phyloP scores from a whole-genome alignment of 92 coral and sea anemone species.

The Palythoa heliodiscus region DNA sequence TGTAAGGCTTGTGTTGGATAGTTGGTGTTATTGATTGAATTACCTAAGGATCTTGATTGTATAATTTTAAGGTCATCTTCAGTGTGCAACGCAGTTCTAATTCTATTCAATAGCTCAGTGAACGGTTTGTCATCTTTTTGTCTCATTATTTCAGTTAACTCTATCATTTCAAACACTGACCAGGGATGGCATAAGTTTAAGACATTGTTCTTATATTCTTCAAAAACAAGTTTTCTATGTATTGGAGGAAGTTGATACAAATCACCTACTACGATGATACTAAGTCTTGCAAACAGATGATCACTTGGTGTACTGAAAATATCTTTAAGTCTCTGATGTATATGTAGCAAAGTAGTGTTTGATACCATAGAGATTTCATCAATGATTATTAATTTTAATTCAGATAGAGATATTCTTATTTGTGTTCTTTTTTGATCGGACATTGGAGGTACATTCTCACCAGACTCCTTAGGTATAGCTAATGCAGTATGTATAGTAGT shows the following conservation, averaged over 20 bases:
- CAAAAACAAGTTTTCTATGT: slow-evolving; percentile 54
- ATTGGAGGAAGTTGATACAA: slow-evolving; percentile 64
- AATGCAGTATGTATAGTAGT: slow-evolving; percentile 47
- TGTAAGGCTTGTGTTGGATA: slow-evolving; percentile 63
- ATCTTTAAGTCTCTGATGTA: slow-evolving; percentile 65
- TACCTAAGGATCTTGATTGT: slow-evolving; percentile 46
- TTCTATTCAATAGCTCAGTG: slow-evolving; percentile 54
- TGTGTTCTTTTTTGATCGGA: slow-evolving; percentile 70
- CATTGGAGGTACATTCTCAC: slow-evolving; percentile 59
- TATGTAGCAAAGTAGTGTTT: slow-evolving; percentile 63
- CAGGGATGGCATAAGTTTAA: slow-evolving; percentile 59
- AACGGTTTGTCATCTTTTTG: slow-evolving; percentile 58
- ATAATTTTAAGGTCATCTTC: slow-evolving; percentile 50
- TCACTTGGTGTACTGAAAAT: slow-evolving; percentile 55
- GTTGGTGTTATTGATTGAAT: slow-evolving; percentile 36
- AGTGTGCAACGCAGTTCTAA: slow-evolving; percentile 64
- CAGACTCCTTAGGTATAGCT: slow-evolving; percentile 49
- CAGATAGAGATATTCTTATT: slow-evolving; percentile 46
- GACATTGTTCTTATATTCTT: slow-evolving; percentile 50
- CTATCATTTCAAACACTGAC: slow-evolving; percentile 54
- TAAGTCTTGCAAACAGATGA: slow-evolving; percentile 64
- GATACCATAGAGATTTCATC: slow-evolving; percentile 66
- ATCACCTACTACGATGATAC: slow-evolving; percentile 62
- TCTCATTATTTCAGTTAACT: slow-evolving; percentile 56
- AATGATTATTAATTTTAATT: slow-evolving; percentile 59